These are phyloP conservation scores for cat (Felis catus) DNA, from an alignment of 2,113 vertebrate species.

Conservation along the genomic window F.catus_Fca126_mat1.0 CM031411.1:18020501-18021000, in stretches of 20 bases:
- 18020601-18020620: conserved; percentile 26
- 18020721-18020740: conserved; percentile 29
- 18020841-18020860: conserved; percentile 81
- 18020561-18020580: not conserved
- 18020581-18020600: not conserved
- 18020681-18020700: not conserved
- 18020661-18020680: not conserved
- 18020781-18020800: conserved; percentile 70
- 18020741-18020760: not conserved
- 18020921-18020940: conserved; percentile 67
- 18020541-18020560: not conserved
- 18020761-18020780: conserved; percentile 34
- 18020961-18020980: not conserved
- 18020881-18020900: conserved; percentile 83
- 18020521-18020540: conserved; percentile 21
- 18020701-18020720: conserved; percentile 13
- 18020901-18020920: conserved; percentile 87
- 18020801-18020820: conserved; percentile 70
- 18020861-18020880: conserved; percentile 86
- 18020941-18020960: conserved; percentile 53
- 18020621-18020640: not conserved
- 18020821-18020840: conserved; percentile 81
- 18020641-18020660: not conserved
- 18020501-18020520: not conserved
- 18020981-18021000: conserved; percentile 16